Percentiles rank a stretch among this genome's conserved stretches.
Conservation (phyloP, 2,113 vertebrate species). For the Lasiurus cinereus region DNA sequence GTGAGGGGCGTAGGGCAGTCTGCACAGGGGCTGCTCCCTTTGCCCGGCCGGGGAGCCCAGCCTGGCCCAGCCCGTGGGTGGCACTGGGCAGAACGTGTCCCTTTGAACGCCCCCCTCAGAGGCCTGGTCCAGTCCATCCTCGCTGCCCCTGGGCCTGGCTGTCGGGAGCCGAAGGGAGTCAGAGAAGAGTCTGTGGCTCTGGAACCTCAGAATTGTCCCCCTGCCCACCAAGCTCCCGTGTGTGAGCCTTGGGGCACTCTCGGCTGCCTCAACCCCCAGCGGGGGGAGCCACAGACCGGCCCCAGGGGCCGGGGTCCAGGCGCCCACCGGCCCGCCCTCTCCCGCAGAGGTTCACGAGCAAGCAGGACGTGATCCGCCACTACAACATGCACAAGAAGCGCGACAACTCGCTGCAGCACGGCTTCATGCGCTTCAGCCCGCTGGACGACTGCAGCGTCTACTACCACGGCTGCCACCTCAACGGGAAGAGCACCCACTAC, state of each 20-base stretch:
- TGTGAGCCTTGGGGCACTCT: neutral
- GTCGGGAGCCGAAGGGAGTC: neutral
- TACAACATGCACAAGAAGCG: conserved; percentile 99
- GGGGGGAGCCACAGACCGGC: neutral
- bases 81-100: neutral
- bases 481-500: conserved; percentile 99
- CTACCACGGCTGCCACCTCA: conserved; percentile 99
- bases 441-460: conserved; percentile 99
- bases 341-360: conserved; percentile 99
- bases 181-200: neutral
- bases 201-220: neutral
- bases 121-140: rapidly evolving
- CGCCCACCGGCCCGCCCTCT: conserved; percentile 72
- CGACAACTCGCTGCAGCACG: conserved; percentile 99
- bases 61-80: neutral
- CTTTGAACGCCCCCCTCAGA: neutral
- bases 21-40: neutral
- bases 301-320: neutral
- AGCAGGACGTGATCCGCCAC: conserved; percentile 99
- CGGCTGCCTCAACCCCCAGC: neutral
- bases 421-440: conserved; percentile 99
- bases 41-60: neutral
- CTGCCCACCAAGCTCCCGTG: too few species aligned
- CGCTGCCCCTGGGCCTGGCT: neutral
- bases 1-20: rapidly evolving